Evolutionary conservation across 2,888 invertebrate genomes (phyloP).

Genomic region (Melipona beecheii): DNA sequence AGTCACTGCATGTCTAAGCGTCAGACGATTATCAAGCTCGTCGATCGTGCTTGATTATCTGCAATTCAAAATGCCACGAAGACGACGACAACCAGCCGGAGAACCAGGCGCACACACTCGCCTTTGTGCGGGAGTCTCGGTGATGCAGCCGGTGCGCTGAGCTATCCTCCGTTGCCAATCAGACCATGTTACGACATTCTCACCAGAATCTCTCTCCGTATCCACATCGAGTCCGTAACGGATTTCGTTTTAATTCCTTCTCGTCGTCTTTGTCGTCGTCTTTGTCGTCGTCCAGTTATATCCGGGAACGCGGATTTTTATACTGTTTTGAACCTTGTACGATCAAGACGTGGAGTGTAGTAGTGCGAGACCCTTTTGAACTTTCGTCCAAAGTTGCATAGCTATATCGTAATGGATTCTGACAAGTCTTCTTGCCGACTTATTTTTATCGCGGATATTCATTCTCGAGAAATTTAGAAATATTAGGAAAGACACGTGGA

Average conservation of each 20-base stretch:
- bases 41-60: constrained; percentile 77
- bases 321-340: no score
- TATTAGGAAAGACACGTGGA: no score
- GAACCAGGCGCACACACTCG: constrained; percentile 37
- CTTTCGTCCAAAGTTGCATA: no score
- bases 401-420: no score
- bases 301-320: neutral
- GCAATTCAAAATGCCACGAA: constrained; percentile 76
- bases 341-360: no score
- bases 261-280: neutral
- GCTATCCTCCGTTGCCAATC: constrained; percentile 48
- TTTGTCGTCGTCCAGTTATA: neutral
- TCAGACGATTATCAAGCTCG: constrained; percentile 74
- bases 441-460: no score
- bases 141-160: constrained; percentile 44
- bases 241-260: neutral
- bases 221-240: constrained; percentile 16
- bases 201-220: neutral
- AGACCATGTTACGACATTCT: constrained; percentile 31
- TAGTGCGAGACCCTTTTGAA: no score
- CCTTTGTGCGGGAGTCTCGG: constrained; percentile 64
- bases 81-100: constrained; percentile 57
- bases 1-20: constrained; percentile 77
- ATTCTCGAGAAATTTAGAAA: no score
- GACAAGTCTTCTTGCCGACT: no score